Percentiles rank a stretch among this genome's conserved stretches.
Conservation (phyloP, 2,888 invertebrate genomes). For the Pardosa pseudoannulata region DNA sequence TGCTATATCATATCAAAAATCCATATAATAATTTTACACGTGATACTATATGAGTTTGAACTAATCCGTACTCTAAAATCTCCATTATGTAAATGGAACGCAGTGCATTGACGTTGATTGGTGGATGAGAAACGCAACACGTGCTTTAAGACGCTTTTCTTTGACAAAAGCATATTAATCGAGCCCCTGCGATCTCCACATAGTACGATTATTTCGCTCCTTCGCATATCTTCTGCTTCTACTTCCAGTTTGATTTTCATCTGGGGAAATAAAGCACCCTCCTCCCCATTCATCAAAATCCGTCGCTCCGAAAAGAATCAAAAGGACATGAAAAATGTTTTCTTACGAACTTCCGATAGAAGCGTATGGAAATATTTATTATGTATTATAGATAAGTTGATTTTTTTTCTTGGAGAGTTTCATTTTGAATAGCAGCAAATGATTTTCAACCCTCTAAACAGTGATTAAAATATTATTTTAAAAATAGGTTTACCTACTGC, state of each 20-base stretch:
- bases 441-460: too few species aligned
- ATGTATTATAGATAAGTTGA: background rate
- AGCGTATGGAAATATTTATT: background rate
- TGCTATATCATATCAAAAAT: too few species aligned
- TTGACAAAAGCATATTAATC: conserved; percentile 64
- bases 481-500: too few species aligned
- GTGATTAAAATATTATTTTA: too few species aligned
- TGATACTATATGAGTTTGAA: too few species aligned
- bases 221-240: background rate
- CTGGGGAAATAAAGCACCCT: conserved; percentile 33
- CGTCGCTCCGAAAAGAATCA: conserved; percentile 26
- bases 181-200: conserved; percentile 36
- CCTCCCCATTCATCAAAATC: conserved; percentile 58
- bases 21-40: too few species aligned
- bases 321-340: background rate
- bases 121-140: conserved; percentile 66
- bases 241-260: conserved; percentile 41
- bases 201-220: conserved; percentile 24
- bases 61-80: too few species aligned
- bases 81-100: conserved; percentile 61
- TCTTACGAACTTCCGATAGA: background rate
- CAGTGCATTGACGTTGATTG: conserved; percentile 64
- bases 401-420: too few species aligned
- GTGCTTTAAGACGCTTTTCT: conserved; percentile 63
- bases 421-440: too few species aligned